Evolutionary conservation across 2,797 vertebrate genomes (phyloP), one percentile per base, ranked within the genome.

Genomic region (Remorina albescens): DNA sequence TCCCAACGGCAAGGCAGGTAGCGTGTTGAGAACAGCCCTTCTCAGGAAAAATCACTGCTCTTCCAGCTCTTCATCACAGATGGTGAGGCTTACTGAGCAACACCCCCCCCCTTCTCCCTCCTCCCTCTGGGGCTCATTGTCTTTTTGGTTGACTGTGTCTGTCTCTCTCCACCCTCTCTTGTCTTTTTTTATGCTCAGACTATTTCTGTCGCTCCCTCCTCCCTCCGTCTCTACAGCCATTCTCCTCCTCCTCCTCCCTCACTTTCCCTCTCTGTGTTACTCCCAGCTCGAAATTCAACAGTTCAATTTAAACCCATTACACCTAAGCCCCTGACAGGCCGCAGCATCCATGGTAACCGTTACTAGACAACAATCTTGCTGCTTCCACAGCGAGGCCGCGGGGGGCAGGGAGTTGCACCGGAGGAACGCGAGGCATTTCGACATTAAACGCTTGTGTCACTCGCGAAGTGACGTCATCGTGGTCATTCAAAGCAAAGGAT

Each of bases 281-380:
- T 78, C 63, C 54, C 59, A 68, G 76, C 84, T 81, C 70, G 15
- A 79, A 74, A 90, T 82, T 85, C 84, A 91, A 89, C 91, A 90
- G 82, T 88, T 92, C 87, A 86, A 89, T 90, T 90, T 84, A 87
- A 93, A 92, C 88, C 86, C 87, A 91, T 92, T 87, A 89, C 91
- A 91, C 86, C 78, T 80, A 63, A 83, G 83, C 68, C 75, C 76
- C 74, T 70, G 84, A 86, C 84, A 81, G 84, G 81, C 83, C 62
- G 81, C 66, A 61, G 88, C 84, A 81, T 86, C 91, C 91, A 92
- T 93, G 87, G 92, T 49, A 93, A 93, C 90, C 9, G 87, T 90
- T 88, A 86, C 90, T 41, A 88, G 91, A 93, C 89, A 88, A 91
- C 91, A 77, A 82, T 80, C 82, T 78, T 1, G 41, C 71, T 34